Evolutionary conservation across 2,113 vertebrate species (phyloP).

Genomic region (Scalopus aquaticus): DNA sequence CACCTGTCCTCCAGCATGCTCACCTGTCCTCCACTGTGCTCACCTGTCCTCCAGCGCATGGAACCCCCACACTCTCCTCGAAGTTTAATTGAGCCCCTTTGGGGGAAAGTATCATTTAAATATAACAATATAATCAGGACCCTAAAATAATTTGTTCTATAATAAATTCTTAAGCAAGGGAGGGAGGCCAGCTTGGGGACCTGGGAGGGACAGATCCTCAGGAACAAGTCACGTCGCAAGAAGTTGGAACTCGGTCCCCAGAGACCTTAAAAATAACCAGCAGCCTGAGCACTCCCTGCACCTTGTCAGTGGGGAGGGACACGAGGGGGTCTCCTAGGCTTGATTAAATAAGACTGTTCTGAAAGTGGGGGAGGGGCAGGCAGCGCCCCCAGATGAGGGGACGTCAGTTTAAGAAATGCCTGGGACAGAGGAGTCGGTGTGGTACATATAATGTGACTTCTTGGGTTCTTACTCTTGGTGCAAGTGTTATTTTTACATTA

Average conservation of each 20-base stretch:
- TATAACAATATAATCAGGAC: conserved; percentile 79
- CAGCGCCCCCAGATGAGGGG: not conserved
- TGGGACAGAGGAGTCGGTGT: not conserved
- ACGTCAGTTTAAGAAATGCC: not conserved
- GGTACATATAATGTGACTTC: not conserved
- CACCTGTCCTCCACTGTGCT: no score
- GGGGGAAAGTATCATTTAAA: conserved; percentile 76
- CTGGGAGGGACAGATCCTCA: conserved; percentile 70
- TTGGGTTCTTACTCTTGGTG: conserved; percentile 2
- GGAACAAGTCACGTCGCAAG: conserved; percentile 74
- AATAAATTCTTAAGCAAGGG: conserved; percentile 81
- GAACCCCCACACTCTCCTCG: not conserved
- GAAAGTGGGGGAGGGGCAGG: not conserved
- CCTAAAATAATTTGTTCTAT: conserved; percentile 81
- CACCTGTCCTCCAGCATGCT: no score
- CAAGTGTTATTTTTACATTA: not conserved
- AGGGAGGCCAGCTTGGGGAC: conserved; percentile 79
- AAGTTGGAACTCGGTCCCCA: not conserved
- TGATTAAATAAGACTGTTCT: conserved; percentile 2
- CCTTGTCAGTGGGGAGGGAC: conserved; percentile 63
- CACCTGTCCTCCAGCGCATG: not conserved
- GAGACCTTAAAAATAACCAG: conserved; percentile 77
- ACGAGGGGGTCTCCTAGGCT: conserved; percentile 52
- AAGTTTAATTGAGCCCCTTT: conserved; percentile 75
- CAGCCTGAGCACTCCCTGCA: conserved; percentile 37